These are phyloP conservation scores for Netelia fuscicornis DNA, from an alignment of 2,888 invertebrate species.

Conservation along the genomic window DNA sequence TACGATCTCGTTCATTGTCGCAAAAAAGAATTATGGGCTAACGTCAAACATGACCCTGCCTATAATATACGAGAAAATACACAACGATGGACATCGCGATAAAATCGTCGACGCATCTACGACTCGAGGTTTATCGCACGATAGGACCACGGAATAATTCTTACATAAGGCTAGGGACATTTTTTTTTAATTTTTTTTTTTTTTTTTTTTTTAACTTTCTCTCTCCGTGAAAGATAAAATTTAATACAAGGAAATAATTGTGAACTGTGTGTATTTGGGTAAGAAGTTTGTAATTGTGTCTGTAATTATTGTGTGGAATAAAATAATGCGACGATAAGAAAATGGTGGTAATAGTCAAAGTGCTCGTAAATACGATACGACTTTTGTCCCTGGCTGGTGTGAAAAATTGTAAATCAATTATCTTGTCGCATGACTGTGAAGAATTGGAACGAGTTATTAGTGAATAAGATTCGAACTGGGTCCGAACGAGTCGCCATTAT, in stretches of 20 bases:
- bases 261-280: no score
- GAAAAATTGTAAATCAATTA: conserved; percentile 55
- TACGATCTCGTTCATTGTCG: conserved; percentile 9
- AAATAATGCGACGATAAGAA: not conserved
- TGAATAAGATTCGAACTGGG: conserved; percentile 37
- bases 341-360: conserved; percentile 9
- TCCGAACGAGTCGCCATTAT: conserved; percentile 43
- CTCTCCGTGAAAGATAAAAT: not conserved
- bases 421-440: conserved; percentile 41
- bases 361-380: conserved; percentile 16
- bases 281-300: no score
- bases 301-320: no score
- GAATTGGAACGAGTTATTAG: conserved; percentile 46
- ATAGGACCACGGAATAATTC: not conserved
- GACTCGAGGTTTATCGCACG: not conserved
- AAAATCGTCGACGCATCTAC: conserved; percentile 30
- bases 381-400: conserved; percentile 11
- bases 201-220: not conserved
- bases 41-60: conserved; percentile 50
- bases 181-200: not conserved
- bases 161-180: not conserved
- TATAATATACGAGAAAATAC: not conserved
- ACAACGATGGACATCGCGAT: conserved; percentile 20
- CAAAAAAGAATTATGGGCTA: conserved; percentile 39
- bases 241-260: no score